A percentile compares a stretch with the other conserved stretches of the same genome.
These are phyloP conservation scores for Conistra vaccinii DNA, from an alignment of 2,888 invertebrate species.

Conservation along the genomic window DNA sequence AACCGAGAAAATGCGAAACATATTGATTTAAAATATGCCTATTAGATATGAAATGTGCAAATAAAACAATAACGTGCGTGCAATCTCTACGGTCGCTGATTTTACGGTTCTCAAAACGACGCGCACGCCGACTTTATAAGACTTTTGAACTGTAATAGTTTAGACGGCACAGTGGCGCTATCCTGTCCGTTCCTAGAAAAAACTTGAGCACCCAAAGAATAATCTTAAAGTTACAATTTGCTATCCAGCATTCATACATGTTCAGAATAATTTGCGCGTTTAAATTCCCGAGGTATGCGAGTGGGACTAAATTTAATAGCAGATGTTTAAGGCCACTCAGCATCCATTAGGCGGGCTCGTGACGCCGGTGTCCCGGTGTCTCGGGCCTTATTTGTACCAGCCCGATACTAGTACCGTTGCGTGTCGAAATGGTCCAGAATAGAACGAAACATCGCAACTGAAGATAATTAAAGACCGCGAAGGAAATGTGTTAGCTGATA, in stretches of 20 bases:
- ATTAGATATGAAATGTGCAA: conserved; percentile 14
- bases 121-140: background rate
- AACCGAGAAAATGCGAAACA: conserved; percentile 37
- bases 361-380: conserved; percentile 62
- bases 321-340: conserved; percentile 63
- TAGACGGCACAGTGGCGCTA: conserved; percentile 3
- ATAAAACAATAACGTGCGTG: conserved; percentile 35
- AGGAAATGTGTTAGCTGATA: conserved; percentile 50
- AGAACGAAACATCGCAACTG: conserved; percentile 46
- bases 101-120: conserved; percentile 34
- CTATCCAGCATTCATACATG: conserved; percentile 56
- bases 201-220: conserved; percentile 23
- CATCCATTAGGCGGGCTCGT: conserved; percentile 66
- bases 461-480: conserved; percentile 55
- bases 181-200: conserved; percentile 26
- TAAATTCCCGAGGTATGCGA: conserved; percentile 55
- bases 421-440: conserved; percentile 62
- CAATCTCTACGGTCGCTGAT: conserved; percentile 39
- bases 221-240: conserved; percentile 47
- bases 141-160: conserved; percentile 6
- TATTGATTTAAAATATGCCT: conserved; percentile 39
- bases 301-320: conserved; percentile 65
- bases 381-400: conserved; percentile 61
- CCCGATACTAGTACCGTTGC: conserved; percentile 64
- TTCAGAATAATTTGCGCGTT: conserved; percentile 62